Evolutionary conservation across 1,140 invertebrate species (phyloP), one percentile per base, ranked within the genome.

Genomic region (Aphelinus certus): DNA sequence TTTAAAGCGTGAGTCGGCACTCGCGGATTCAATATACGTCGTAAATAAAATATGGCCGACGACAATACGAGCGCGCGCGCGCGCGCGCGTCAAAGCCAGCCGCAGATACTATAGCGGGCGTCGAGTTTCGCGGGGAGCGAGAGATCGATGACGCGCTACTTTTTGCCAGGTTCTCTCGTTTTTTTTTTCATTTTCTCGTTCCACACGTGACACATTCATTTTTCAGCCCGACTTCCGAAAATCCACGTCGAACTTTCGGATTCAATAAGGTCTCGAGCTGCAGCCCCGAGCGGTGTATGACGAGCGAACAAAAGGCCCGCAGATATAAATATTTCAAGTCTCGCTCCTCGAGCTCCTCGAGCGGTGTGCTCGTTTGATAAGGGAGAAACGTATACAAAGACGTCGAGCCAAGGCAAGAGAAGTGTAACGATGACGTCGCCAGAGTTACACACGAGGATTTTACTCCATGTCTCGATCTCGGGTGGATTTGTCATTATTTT

Each of bases 251-350:
- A 75, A 69, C 61, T 70, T 62, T 56, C 53, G 47, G 57, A 66
- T 75, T 75, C 67, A 71, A 71, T 71, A 60, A 55, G 43, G 45
- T 48, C 26, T 42, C 3, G 42, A 42, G 46, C 6, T 48, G 51
- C 61, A 58, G 10, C 58, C 45, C 62, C 26, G 26, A 26, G 26
- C 71, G 60, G 57, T 66, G 69, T 77, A 75, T 81, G 81, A 82
- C 81, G 78, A 72, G 76, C 76, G 74, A 69, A 83, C 81, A 83
- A 83, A 79, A 26, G 26, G 78, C 75, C 72, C 76, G 77, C 58
- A 56, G 68, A 78, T 79, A 83, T 83, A 82, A 81, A 82, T 83
- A 83, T 82, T 81, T 83, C 82, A 82, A 83, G 81, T 81, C 71
- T 64, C 46, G 63, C 57, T 26, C 26, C 26, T 26, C 26, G 26